Evolutionary conservation across 2,888 invertebrate genomes (phyloP), one percentile per base, ranked within the genome.

Genomic region (Sphaerophoria rueppellii): DNA sequence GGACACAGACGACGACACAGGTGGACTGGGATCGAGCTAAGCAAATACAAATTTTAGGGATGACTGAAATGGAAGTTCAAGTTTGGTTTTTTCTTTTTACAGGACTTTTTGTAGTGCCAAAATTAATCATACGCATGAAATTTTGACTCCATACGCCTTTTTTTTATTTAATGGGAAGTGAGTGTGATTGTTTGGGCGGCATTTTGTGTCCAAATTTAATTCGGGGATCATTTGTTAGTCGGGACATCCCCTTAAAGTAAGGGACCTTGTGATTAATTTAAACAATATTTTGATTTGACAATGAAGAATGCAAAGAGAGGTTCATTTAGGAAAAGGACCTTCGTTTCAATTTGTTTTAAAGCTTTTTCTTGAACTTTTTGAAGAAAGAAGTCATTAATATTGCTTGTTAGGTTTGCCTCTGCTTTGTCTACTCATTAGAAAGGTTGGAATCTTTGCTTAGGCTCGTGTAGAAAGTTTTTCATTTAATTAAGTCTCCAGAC

Each of bases 101-200:
- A 40, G 6, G 11, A 40, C 24, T 43, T 60, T 24, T 43, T 16
- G 60, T 60, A 60, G 60, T 43, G 12, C 7, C 34, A 11, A 73
- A 82, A 82, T 78, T 82, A 77, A 82, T 73, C 78, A 73, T 73
- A 74, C 52, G 67, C 72, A 76, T 76, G 52, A n/a, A 69, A 57
- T 40, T 11, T 70, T 74, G 34, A 37, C 35, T 60, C 1, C 2
- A 12, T 61, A 65, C 50, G 65, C 50, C 50, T 65, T 50, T 50
- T 43, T 50, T 46, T 50, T 12, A 50, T 65, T 65, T 12, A n/a
- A 24, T 61, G 7, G 1, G 46, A 61, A 40, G 35, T 7, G 1
- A 35, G 46, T 48, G 34, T 63, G 63, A 63, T 65, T 74, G 74
- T 43, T 60, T 34, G 34, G 55, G 34, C 35, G 79, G n/a, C 46